phyloP scores from a whole-genome alignment of 2,888 invertebrate species.

The Ischnura elegans region DNA sequence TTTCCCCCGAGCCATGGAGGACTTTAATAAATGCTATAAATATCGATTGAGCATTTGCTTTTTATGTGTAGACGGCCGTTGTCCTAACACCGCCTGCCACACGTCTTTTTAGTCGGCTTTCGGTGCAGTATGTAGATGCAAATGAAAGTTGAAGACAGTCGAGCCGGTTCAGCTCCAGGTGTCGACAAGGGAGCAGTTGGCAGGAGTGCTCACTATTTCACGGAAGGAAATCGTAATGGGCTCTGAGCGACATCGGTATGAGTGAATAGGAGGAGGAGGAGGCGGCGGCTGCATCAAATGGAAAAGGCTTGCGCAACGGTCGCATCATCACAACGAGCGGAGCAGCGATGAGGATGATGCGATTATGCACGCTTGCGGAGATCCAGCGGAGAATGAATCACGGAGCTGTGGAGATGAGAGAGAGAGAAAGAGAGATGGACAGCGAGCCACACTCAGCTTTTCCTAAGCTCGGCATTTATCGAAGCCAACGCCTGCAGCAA shows the following conservation, averaged over 20 bases:
- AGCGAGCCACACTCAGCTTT: background rate
- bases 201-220: background rate
- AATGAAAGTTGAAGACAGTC: too few species aligned
- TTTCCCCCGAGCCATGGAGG: too few species aligned
- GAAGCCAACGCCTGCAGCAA: background rate
- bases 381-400: background rate
- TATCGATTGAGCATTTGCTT: too few species aligned
- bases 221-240: background rate
- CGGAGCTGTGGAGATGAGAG: background rate
- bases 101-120: too few species aligned
- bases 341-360: background rate
- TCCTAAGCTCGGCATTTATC: background rate
- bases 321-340: background rate
- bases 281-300: background rate
- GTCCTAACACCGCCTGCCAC: too few species aligned
- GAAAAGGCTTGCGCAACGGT: constrained; percentile 2
- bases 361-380: background rate
- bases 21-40: too few species aligned
- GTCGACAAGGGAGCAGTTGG: background rate
- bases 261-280: background rate
- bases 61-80: too few species aligned
- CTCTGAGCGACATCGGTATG: background rate
- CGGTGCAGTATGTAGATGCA: too few species aligned
- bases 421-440: too few species aligned
- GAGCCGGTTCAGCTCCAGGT: background rate